Conservation (phyloP, 30 jellyfish, hydroid and myxozoan species). For the Turritopsis rubra region DNA sequence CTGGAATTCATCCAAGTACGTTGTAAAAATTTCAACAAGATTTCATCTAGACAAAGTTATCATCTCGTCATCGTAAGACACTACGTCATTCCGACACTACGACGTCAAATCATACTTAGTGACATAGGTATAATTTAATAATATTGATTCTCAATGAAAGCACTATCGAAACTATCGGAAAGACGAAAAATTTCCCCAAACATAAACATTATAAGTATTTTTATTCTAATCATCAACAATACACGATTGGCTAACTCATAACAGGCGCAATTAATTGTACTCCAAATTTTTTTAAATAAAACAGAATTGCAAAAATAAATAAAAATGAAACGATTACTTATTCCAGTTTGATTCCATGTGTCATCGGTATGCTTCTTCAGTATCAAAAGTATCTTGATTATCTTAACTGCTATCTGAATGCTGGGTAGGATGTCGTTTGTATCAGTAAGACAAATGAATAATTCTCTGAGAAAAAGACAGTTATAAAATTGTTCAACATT, state of each 20-base stretch:
- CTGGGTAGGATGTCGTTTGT: background rate
- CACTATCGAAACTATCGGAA: too few relatives aligned
- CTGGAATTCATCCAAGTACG: slow-evolving; percentile 8
- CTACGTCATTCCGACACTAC: too few relatives aligned
- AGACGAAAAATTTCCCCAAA: too few relatives aligned
- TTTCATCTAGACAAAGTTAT: background rate
- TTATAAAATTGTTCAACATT: too few relatives aligned
- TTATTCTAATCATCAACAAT: too few relatives aligned
- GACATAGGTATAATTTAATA: too few relatives aligned
- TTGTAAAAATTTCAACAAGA: background rate
- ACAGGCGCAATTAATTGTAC: too few relatives aligned
- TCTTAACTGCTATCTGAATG: background rate
- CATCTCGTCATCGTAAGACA: background rate
- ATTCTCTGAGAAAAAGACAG: background rate
- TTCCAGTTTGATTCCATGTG: background rate
- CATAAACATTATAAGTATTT: too few relatives aligned
- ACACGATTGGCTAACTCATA: too few relatives aligned
- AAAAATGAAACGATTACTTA: background rate
- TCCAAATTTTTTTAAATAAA: too few relatives aligned
- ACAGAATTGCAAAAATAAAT: background rate
- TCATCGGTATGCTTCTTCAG: background rate
- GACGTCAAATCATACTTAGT: too few relatives aligned
- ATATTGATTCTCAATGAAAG: too few relatives aligned
- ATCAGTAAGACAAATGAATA: background rate
- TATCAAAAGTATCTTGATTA: background rate